These are phyloP conservation scores for Shargacucullia verbasci DNA, from an alignment of 2,888 invertebrate genomes.

Conservation along the genomic window DNA sequence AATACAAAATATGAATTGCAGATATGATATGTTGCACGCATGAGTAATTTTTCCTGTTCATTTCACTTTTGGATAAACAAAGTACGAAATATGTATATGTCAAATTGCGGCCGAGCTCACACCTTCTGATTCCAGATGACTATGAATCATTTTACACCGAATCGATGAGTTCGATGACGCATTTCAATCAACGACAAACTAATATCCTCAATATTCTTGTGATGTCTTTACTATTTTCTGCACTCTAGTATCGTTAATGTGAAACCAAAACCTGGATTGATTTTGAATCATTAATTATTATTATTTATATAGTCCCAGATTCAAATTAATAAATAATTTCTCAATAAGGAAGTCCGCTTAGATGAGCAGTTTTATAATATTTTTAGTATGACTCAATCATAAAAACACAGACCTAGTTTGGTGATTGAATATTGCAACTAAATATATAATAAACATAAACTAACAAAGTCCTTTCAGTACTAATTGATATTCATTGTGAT, in stretches of 20 bases:
- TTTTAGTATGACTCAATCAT: conserved; percentile 1
- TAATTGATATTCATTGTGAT: conserved; percentile 34
- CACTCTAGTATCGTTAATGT: too few species aligned
- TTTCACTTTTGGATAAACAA: conserved; percentile 16
- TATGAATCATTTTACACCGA: conserved; percentile 49
- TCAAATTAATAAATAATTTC: neutral
- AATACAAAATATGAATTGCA: neutral
- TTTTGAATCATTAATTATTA: too few species aligned
- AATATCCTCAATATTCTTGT: conserved; percentile 8
- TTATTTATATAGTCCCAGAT: neutral
- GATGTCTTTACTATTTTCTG: too few species aligned
- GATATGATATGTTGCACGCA: conserved; percentile 3
- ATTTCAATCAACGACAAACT: neutral
- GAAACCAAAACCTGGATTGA: too few species aligned
- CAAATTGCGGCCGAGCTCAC: conserved; percentile 37
- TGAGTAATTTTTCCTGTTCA: conserved; percentile 11
- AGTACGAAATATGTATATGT: conserved; percentile 27
- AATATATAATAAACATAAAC: neutral
- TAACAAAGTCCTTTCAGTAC: neutral
- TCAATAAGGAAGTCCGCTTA: neutral
- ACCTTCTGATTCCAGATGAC: conserved; percentile 43
- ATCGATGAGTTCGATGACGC: conserved; percentile 46
- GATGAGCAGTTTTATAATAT: neutral
- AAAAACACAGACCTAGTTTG: conserved; percentile 7
- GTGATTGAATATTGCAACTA: conserved; percentile 4